These are phyloP conservation scores for Drosophila elegans DNA, from an alignment of 1,140 invertebrate genomes.

Conservation along the genomic window DNA sequence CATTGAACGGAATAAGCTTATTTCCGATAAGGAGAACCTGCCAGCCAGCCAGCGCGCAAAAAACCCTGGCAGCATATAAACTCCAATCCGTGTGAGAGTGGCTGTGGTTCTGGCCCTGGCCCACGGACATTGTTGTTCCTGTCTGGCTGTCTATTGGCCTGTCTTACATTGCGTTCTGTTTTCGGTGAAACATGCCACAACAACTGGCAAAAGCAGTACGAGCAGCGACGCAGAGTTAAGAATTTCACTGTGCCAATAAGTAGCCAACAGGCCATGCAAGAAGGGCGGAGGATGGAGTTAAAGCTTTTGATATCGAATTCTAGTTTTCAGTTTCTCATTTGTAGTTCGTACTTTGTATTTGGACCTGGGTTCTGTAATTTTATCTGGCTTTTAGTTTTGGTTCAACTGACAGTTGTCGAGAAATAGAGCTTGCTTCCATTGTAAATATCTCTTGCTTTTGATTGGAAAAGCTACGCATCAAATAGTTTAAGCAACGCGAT, in stretches of 20 bases:
- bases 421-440: conserved; percentile 1
- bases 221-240: conserved; percentile 21
- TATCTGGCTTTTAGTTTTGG: conserved; percentile 23
- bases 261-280: conserved; percentile 27
- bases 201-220: conserved; percentile 24
- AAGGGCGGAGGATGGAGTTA: conserved; percentile 29
- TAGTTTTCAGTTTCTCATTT: conserved; percentile 36
- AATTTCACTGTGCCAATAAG: conserved; percentile 56
- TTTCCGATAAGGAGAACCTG: conserved; percentile 73
- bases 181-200: conserved; percentile 62
- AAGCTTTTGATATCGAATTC: conserved; percentile 52
- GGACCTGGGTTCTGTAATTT: conserved; percentile 16
- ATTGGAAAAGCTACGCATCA: background rate
- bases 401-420: conserved; percentile 31
- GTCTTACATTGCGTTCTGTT: conserved; percentile 58
- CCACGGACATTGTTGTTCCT: conserved; percentile 47
- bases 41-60: conserved; percentile 41
- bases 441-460: background rate
- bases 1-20: conserved; percentile 82
- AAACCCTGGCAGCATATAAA: conserved; percentile 46
- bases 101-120: conserved; percentile 13
- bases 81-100: conserved; percentile 12
- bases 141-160: conserved; percentile 59
- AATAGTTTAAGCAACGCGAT: background rate
- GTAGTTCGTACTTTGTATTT: conserved; percentile 29